phyloP scores from a whole-genome alignment of 2,797 vertebrate genomes.

The Pseudomugil tenellus region DNA sequence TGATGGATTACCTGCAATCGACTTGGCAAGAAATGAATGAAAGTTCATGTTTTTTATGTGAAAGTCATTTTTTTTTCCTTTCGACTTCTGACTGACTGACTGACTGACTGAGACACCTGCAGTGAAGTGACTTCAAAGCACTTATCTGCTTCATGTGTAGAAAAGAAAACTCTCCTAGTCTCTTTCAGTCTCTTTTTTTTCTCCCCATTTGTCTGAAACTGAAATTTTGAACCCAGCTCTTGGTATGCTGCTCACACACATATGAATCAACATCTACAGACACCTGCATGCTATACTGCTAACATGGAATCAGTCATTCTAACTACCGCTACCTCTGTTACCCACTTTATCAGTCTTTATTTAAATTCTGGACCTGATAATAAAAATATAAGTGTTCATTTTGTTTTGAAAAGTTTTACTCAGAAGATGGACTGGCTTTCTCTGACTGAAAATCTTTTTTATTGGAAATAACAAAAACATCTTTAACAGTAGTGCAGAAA shows the following conservation, averaged over 20 bases:
- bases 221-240: conserved; percentile 22
- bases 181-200: not conserved
- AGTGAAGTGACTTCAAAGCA: conserved; percentile 36
- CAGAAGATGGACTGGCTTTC: not conserved
- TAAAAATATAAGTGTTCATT: too few relatives aligned
- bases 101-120: conserved; percentile 31
- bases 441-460: not conserved
- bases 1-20: not conserved
- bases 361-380: not conserved
- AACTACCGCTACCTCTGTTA: too few relatives aligned
- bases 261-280: conserved; percentile 4
- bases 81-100: conserved; percentile 13
- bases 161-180: not conserved
- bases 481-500: not conserved
- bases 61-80: conserved; percentile 8
- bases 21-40: not conserved
- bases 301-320: not conserved
- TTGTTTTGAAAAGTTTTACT: not conserved
- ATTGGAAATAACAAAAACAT: not conserved
- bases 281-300: not conserved
- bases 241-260: conserved; percentile 10
- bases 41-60: conserved; percentile 9
- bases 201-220: conserved; percentile 6
- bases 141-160: conserved; percentile 3
- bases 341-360: not conserved